Conservation (phyloP, 1,140 invertebrate genomes). For the Dreissena rostriformis region DNA sequence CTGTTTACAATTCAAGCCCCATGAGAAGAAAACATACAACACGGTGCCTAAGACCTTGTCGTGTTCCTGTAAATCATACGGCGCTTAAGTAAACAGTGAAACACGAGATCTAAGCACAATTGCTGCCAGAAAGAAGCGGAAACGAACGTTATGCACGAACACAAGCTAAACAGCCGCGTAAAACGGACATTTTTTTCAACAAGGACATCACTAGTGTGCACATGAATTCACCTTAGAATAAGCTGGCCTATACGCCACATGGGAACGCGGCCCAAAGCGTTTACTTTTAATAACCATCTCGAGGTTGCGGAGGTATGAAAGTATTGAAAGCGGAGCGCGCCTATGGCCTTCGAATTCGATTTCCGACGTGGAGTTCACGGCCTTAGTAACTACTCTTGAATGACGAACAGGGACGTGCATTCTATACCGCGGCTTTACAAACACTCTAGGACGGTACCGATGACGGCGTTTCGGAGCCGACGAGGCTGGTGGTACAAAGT, state of each 20-base stretch:
- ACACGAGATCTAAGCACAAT: background rate
- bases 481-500: constrained; percentile 52
- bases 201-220: background rate
- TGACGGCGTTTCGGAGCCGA: constrained; percentile 27
- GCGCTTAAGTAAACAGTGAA: background rate
- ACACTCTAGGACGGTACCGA: constrained; percentile 42
- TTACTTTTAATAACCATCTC: constrained; percentile 28
- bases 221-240: constrained; percentile 13
- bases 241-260: constrained; percentile 39
- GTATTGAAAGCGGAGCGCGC: constrained; percentile 53
- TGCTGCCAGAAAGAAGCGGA: background rate
- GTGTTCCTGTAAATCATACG: background rate
- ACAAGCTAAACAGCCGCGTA: background rate
- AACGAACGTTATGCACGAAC: too few species aligned
- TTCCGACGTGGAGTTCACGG: constrained; percentile 38
- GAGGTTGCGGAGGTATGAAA: constrained; percentile 56
- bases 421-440: constrained; percentile 50
- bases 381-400: background rate
- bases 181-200: background rate
- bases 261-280: constrained; percentile 19
- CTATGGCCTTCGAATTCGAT: constrained; percentile 42
- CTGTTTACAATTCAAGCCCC: constrained; percentile 30
- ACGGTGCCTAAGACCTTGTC: background rate
- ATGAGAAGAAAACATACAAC: constrained; percentile 58
- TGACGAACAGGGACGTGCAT: constrained; percentile 33